Base-by-base conservation (phyloP, 2,888 invertebrate species). In the Copidosoma aretas region DNA sequence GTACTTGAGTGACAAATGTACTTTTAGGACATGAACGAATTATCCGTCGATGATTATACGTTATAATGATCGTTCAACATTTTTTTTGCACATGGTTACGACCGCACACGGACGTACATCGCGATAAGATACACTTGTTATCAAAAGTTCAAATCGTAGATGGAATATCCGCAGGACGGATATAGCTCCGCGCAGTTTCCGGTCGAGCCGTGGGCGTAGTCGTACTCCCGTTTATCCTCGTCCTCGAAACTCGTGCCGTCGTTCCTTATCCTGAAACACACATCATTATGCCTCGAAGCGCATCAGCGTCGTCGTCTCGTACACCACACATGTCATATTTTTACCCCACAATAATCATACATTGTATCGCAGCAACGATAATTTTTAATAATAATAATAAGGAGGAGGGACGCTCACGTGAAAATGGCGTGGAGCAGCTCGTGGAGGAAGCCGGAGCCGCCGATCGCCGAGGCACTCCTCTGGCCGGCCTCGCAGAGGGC, bases 401-500 rank as follows among this genome's bases (percentile, higher is more conserved):
- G 8, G 51, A 5, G 14, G 19, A 54, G 39, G 41, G 46, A 49
- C 25, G 73, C 80, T 82, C 70, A 83, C 83, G 78, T 79, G 74
- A 83, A 83, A 74, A 82, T 77, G 12, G 79, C 78, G 62, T 83
- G 79, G 12, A 83, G 75, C 41, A 83, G 74, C 73, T 83, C 83
- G 63, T 83, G 82, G n/a, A 81, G 70, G 68, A 83, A 79, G 64
- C 78, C 80, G 39, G 82, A 81, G 49, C 68, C 77, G 41, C 80
- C 81, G 71, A 81, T 73, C 67, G 79, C 73, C 51, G 71, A 68
- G 25, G 64, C 73, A 68, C 77, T 76, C 70, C 88, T 86, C 73
- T 89, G 89, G 0, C 89, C 88, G 10, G 91, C 88, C 79, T 93
- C 93, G 80, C 93, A 93, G 0, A 93, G 83, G 0, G 92, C 89